These are phyloP conservation scores for Drosophila novamexicana DNA, from an alignment of 1,140 invertebrate species.

Conservation along the genomic window DNA sequence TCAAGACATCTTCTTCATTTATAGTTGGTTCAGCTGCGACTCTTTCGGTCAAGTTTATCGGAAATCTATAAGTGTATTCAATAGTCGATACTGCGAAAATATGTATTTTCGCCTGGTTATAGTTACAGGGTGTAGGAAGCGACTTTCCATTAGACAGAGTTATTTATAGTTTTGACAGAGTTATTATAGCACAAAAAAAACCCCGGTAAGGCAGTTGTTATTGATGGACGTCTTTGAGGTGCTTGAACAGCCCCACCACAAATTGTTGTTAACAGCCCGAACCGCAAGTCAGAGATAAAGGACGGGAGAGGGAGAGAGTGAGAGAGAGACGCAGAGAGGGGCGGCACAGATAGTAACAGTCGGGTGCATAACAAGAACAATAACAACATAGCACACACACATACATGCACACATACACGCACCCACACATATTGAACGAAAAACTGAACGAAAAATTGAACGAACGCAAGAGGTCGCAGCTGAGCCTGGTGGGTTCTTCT, in stretches of 20 bases:
- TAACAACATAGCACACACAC: neutral
- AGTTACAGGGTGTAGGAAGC: neutral
- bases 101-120: neutral
- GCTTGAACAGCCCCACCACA: neutral
- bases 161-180: neutral
- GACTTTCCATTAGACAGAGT: neutral
- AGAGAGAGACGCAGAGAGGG: neutral
- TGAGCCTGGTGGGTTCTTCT: constrained; percentile 13
- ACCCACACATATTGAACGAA: constrained; percentile 8
- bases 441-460: constrained; percentile 14
- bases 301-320: neutral
- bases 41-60: too few species aligned
- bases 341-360: neutral
- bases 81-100: neutral
- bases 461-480: constrained; percentile 2
- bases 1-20: too few species aligned
- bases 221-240: constrained; percentile 3
- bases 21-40: too few species aligned
- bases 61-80: neutral
- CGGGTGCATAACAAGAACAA: too few species aligned
- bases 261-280: constrained; percentile 15
- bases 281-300: neutral
- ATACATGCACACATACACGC: neutral
- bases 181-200: constrained; percentile 1
- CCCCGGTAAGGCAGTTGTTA: neutral